Conservation (phyloP, 2,797 vertebrate species). For the Mus minutoides region DNA sequence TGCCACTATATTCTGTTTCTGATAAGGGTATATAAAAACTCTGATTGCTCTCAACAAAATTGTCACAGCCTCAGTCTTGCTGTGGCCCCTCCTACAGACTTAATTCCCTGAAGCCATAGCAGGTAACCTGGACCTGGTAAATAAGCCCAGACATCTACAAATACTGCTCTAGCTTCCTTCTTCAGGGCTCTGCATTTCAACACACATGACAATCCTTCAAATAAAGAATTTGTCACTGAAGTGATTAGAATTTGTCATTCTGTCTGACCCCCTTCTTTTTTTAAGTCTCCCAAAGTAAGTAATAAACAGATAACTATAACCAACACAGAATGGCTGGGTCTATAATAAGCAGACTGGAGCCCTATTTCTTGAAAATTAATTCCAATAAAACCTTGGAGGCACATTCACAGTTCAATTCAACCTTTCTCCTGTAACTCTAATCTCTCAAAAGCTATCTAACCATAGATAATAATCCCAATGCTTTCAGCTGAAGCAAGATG, state of each 20-base stretch:
- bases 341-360: background rate
- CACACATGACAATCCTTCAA: background rate
- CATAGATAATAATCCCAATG: background rate
- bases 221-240: background rate
- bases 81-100: background rate
- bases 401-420: background rate
- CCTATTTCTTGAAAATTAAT: background rate
- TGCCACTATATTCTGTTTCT: background rate
- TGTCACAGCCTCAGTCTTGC: background rate
- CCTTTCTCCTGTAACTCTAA: background rate
- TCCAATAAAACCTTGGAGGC: constrained; percentile 24
- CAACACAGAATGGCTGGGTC: background rate
- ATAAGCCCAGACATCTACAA: background rate
- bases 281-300: background rate
- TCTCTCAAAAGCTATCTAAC: background rate
- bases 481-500: background rate
- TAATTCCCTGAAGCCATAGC: background rate
- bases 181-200: background rate
- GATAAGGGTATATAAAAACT: background rate
- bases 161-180: background rate
- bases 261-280: background rate
- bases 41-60: background rate
- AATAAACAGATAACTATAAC: background rate
- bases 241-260: background rate
- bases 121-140: background rate